A percentile compares a stretch with the other conserved stretches of the same genome.
Evolutionary conservation across 2,888 invertebrate genomes (phyloP).

Genomic region (Dicranocentrus wangi): DNA sequence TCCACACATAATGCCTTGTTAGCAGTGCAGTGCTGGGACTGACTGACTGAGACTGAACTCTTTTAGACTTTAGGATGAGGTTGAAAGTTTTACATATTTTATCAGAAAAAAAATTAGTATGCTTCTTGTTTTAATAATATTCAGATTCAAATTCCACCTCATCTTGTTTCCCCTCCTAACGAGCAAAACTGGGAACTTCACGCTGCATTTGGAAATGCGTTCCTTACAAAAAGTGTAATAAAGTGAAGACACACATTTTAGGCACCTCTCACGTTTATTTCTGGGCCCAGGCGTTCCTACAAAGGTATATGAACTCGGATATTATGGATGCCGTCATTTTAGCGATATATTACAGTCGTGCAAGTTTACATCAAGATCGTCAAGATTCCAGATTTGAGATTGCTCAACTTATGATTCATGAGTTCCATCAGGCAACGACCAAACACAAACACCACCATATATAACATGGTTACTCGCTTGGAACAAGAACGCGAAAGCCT

Average conservation of each 20-base stretch:
- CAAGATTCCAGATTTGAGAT: conserved; percentile 48
- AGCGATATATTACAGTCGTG: too few species aligned
- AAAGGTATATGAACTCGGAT: too few species aligned
- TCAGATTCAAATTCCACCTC: conserved; percentile 17
- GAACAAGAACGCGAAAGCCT: conserved; percentile 47
- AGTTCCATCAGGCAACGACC: conserved; percentile 35
- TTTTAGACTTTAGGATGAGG: too few species aligned
- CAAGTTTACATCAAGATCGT: conserved; percentile 20
- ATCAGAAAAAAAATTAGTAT: conserved; percentile 13
- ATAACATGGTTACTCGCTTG: conserved; percentile 33
- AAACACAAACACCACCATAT: conserved; percentile 3
- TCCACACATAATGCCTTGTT: too few species aligned
- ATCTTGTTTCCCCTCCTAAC: conserved; percentile 19
- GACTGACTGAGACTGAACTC: too few species aligned
- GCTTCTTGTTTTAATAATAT: conserved; percentile 1
- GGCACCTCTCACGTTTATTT: too few species aligned
- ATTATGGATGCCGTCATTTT: too few species aligned
- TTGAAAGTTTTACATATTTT: conserved; percentile 49
- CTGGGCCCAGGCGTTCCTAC: too few species aligned
- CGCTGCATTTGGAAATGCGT: not conserved
- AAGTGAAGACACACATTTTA: too few species aligned
- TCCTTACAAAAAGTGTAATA: too few species aligned
- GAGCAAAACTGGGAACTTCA: conserved; percentile 21
- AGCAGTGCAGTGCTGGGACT: too few species aligned
- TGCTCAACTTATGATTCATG: conserved; percentile 47